These are phyloP conservation scores for Cephalopachus bancanus DNA, from an alignment of 2,797 vertebrate species.

Conservation along the genomic window DNA sequence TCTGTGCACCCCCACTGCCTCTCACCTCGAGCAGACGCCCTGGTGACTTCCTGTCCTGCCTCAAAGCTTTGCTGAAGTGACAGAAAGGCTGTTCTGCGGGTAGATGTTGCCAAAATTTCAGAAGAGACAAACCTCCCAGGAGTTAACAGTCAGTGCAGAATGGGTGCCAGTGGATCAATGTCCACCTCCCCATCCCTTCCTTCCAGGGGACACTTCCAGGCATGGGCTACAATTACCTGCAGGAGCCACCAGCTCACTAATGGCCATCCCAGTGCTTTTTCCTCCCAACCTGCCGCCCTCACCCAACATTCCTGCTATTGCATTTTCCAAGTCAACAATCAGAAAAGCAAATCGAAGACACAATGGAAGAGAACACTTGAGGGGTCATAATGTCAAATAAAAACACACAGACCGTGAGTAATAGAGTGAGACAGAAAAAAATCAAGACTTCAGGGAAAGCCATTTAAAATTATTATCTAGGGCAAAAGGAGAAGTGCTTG, in stretches of 20 bases:
- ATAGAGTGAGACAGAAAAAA: background rate
- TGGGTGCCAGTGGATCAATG: background rate
- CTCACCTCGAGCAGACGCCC: background rate
- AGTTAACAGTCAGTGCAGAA: background rate
- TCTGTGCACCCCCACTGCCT: background rate
- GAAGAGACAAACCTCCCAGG: background rate
- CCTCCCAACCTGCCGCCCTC: background rate
- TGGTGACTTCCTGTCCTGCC: background rate
- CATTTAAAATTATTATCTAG: background rate
- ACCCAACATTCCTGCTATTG: too few relatives aligned
- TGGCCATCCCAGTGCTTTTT: background rate
- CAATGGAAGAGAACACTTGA: background rate
- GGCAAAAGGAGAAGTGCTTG: background rate
- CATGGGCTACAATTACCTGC: background rate
- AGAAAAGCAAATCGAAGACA: background rate
- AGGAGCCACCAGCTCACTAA: background rate
- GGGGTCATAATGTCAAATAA: background rate
- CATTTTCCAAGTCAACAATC: background rate
- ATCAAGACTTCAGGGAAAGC: background rate
- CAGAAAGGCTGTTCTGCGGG: background rate
- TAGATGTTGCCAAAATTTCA: background rate
- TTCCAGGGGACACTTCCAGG: fast-evolving
- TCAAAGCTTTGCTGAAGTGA: background rate
- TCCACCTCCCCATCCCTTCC: background rate
- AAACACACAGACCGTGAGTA: background rate